A percentile compares a stretch with the other conserved stretches of the same genome.
These are phyloP conservation scores for Tinea semifulvella DNA, from an alignment of 2,888 invertebrate species.

Conservation along the genomic window DNA sequence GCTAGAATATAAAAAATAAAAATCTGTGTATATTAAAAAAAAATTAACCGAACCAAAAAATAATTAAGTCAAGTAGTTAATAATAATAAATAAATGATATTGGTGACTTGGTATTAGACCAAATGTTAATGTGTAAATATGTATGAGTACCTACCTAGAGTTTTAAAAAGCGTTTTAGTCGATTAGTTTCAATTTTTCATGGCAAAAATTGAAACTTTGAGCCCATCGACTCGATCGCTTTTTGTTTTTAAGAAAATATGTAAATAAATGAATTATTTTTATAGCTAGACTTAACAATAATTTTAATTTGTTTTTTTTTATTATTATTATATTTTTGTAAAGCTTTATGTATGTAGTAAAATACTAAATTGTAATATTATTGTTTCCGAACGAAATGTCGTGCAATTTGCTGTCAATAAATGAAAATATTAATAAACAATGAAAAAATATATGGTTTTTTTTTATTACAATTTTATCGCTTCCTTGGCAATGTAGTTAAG, in stretches of 20 bases:
- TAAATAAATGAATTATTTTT: neutral
- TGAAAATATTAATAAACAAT: neutral
- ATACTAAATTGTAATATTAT: neutral
- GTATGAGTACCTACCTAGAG: no score
- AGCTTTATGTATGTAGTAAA: slow-evolving; percentile 1
- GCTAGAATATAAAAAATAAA: no score
- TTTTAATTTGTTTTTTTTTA: neutral
- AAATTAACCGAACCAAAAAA: no score
- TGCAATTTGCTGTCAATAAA: slow-evolving; percentile 13
- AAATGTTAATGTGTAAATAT: neutral
- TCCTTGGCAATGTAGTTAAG: no score
- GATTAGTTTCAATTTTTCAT: slow-evolving; percentile 11
- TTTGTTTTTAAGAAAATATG: neutral
- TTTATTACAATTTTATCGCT: no score
- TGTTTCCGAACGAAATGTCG: slow-evolving; percentile 6
- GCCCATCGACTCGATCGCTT: slow-evolving; percentile 6
- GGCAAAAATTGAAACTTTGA: slow-evolving; percentile 8
- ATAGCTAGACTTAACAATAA: neutral
- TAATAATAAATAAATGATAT: no score
- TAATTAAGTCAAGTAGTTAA: no score
- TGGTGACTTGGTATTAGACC: neutral
- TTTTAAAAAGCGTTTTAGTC: slow-evolving; percentile 10
- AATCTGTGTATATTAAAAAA: no score
- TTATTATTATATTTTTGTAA: neutral
- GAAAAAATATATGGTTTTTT: no score